Evolutionary conservation across 2,888 invertebrate species (phyloP), one percentile per base, ranked within the genome.

Genomic region (Sympetrum striolatum): DNA sequence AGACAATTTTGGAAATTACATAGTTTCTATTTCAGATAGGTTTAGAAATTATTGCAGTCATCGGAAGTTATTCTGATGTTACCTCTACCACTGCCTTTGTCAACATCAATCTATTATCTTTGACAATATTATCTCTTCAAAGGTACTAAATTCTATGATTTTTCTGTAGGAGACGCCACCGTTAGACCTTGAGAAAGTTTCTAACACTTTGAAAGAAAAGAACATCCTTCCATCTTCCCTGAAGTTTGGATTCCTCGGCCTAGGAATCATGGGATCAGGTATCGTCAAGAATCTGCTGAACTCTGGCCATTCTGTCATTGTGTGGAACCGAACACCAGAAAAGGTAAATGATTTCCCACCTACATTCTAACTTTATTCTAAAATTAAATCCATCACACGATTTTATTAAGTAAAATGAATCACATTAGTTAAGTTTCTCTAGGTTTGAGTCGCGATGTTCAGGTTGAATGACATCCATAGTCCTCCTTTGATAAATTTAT

Each of bases 181-280:
- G 0, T 94, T 98, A 91, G 97, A 98, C 93, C 95, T 98, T 93
- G 96, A 96, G 93, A 96, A 96, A 90, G 95, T 97, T 1, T 96
- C 97, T 0, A 96, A 97, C 92, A 96, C 96, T 0, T 94, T 98
- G 22, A 96, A 96, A 92, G 97, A 96, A 93, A 98, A 98, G 94
- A 96, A 98, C 92, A 98, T 98, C 92, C 96, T 96, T 91, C 97
- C 99, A 0, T 98, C 98, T 37, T 95, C 96, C 92, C 95, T 97
- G 94, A 97, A 96, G 93, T 98, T 99, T 93, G 99, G 99, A 48
- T 99, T 99, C 94, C 96, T 99, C 48, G 99, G 99, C 0, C 95
- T 99, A 58, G 99, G 99, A 91, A 98, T 98, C 93, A 99, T 99
- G 97, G 99, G 99, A 90, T 96, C 97, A 91, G 98, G 98, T 44